Conservation (phyloP, 2,797 vertebrate species). For the Zenarchopterus dispar region DNA sequence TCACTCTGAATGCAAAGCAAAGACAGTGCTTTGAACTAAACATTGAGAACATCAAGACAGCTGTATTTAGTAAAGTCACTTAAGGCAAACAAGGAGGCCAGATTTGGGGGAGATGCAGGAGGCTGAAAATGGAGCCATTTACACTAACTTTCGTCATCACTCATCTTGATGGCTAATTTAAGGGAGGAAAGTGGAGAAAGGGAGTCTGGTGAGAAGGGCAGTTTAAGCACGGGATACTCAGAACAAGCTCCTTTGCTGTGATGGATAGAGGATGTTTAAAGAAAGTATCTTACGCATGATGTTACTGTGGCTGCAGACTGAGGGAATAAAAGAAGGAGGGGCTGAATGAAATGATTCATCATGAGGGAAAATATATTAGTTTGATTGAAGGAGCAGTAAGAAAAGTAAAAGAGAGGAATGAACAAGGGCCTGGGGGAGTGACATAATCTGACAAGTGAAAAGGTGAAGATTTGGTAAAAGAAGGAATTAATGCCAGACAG, state of each 20-base stretch:
- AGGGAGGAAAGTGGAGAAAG: slow-evolving; percentile 43
- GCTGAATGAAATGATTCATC: slow-evolving; percentile 78
- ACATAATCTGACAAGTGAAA: slow-evolving; percentile 60
- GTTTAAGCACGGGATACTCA: slow-evolving; percentile 39
- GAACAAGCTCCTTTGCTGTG: slow-evolving; percentile 61
- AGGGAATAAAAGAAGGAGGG: slow-evolving; percentile 57
- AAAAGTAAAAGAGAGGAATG: slow-evolving; percentile 47
- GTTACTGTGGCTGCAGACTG: slow-evolving; percentile 38
- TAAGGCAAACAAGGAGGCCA: slow-evolving; percentile 51
- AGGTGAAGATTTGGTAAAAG: slow-evolving; percentile 74
- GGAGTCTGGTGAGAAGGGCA: slow-evolving; percentile 45
- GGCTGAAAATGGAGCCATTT: slow-evolving; percentile 76
- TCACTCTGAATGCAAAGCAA: slow-evolving; percentile 28
- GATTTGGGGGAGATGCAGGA: slow-evolving; percentile 43
- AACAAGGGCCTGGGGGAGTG: slow-evolving; percentile 16
- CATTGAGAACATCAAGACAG: slow-evolving; percentile 69
- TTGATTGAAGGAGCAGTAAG: slow-evolving; percentile 66
- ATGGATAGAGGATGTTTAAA: slow-evolving; percentile 81
- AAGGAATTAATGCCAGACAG: slow-evolving; percentile 67
- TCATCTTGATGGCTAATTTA: slow-evolving; percentile 82
- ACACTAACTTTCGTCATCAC: slow-evolving; percentile 77
- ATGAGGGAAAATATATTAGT: slow-evolving; percentile 76
- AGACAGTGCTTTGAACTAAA: slow-evolving; percentile 68
- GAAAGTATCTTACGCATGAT: slow-evolving; percentile 59
- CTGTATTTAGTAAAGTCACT: slow-evolving; percentile 85